A percentile compares a stretch with the other conserved stretches of the same genome.
These are phyloP conservation scores for Parazoanthus swiftii DNA, from an alignment of 92 coral and sea anemone species.

Conservation along the genomic window DNA sequence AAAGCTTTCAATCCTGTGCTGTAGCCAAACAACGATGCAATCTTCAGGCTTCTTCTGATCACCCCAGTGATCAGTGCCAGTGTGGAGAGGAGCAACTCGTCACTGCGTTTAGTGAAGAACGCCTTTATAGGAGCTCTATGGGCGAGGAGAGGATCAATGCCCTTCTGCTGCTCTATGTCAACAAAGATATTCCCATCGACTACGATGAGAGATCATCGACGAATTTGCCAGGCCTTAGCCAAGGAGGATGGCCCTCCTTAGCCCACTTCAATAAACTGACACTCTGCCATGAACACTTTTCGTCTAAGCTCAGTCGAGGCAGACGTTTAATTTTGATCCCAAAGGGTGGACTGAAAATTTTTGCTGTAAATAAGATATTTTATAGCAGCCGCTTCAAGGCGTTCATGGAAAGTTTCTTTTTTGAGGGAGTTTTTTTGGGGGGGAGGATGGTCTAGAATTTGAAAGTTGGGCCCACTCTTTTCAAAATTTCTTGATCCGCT, in stretches of 20 bases:
- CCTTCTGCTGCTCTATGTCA: conserved; percentile 32
- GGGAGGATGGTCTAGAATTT: neutral
- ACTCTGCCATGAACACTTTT: conserved; percentile 6
- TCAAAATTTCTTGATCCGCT: neutral
- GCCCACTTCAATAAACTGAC: conserved; percentile 22
- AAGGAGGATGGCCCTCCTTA: conserved; percentile 15
- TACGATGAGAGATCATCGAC: conserved; percentile 1
- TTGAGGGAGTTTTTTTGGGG: neutral
- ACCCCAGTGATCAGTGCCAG: conserved; percentile 33
- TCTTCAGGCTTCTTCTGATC: conserved; percentile 33
- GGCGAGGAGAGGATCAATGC: conserved; percentile 35
- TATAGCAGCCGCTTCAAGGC: conserved; percentile 2
- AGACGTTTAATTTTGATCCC: neutral
- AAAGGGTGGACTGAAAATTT: neutral
- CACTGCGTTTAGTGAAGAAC: conserved; percentile 23
- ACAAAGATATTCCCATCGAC: conserved; percentile 36
- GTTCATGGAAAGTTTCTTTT: conserved; percentile 3
- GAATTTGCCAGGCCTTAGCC: conserved; percentile 18
- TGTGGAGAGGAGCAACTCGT: conserved; percentile 33
- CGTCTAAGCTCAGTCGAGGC: neutral
- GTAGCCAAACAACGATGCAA: conserved; percentile 18
- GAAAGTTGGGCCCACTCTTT: neutral
- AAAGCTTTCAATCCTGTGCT: conserved; percentile 15
- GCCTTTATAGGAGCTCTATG: conserved; percentile 30
- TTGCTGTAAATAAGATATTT: neutral